These are phyloP conservation scores for Laticauda laticaudata DNA, from an alignment of 2,113 vertebrate species.

Conservation along the genomic window DNA sequence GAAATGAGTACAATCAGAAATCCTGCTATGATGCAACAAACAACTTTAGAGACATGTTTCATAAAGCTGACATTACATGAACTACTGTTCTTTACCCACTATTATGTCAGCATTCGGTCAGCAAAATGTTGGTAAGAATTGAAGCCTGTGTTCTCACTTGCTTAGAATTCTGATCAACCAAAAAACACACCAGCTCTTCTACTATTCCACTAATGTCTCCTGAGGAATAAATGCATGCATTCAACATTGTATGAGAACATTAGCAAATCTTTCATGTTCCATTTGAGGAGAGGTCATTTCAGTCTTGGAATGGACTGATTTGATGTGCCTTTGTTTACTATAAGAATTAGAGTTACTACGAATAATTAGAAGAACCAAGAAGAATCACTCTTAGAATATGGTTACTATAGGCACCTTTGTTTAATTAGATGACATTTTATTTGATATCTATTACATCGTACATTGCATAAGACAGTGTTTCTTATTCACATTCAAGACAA, in stretches of 20 bases:
- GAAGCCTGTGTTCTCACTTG: neutral
- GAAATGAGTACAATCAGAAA: neutral
- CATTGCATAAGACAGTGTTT: constrained; percentile 20
- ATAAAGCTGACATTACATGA: neutral
- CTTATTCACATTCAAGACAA: constrained; percentile 53
- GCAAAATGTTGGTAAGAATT: neutral
- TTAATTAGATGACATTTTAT: neutral
- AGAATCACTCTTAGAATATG: neutral
- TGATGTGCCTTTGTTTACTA: neutral
- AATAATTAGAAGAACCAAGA: neutral
- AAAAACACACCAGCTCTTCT: constrained; percentile 5
- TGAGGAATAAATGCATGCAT: constrained; percentile 31
- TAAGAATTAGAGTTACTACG: constrained; percentile 17
- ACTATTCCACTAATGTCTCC: constrained; percentile 11
- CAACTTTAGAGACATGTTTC: neutral
- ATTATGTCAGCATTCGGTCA: neutral
- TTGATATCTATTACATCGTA: constrained; percentile 23
- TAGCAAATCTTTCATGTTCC: constrained; percentile 10
- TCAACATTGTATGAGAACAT: constrained; percentile 10
- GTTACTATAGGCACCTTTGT: constrained; percentile 11
- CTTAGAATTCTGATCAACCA: neutral
- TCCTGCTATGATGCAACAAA: neutral
- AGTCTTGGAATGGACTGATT: constrained; percentile 17
- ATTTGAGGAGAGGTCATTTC: constrained; percentile 9
- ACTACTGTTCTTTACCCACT: neutral